Evolutionary conservation across 1,140 invertebrate genomes (phyloP).

Genomic region (Chelonus insularis): DNA sequence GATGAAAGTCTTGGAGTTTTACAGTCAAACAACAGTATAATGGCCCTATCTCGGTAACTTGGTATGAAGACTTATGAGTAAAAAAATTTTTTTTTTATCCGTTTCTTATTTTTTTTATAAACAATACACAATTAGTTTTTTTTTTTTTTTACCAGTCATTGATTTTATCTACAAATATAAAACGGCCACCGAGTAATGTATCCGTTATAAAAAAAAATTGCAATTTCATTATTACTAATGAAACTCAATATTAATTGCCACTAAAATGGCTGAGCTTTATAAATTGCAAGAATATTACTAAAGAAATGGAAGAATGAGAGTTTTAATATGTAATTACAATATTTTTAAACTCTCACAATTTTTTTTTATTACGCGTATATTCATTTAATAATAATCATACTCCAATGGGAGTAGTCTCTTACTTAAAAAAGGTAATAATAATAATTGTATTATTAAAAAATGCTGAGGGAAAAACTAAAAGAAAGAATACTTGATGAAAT

Average conservation of each 20-base stretch:
- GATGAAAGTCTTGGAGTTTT: too few relatives aligned
- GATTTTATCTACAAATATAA: not conserved
- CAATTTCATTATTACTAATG: not conserved
- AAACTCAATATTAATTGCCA: conserved; percentile 42
- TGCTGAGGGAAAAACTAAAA: not conserved
- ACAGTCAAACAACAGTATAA: not conserved
- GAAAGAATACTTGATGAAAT: conserved; percentile 5
- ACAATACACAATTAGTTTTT: not conserved
- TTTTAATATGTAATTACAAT: not conserved
- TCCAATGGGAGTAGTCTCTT: not conserved
- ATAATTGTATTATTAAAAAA: not conserved
- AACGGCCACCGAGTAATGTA: not conserved
- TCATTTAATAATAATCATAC: not conserved
- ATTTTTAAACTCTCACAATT: not conserved
- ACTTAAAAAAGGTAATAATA: not conserved
- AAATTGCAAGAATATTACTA: conserved; percentile 4
- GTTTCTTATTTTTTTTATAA: not conserved
- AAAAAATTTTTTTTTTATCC: not conserved
- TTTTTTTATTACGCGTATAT: not conserved
- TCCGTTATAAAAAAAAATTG: not conserved
- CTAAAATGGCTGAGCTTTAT: conserved; percentile 45
- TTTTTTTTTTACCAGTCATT: not conserved
- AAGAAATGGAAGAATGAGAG: not conserved
- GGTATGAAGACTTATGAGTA: not conserved
- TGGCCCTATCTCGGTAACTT: conserved; percentile 1